Base-by-base conservation (phyloP, 2,888 invertebrate genomes). In the Tholera decimalis region DNA sequence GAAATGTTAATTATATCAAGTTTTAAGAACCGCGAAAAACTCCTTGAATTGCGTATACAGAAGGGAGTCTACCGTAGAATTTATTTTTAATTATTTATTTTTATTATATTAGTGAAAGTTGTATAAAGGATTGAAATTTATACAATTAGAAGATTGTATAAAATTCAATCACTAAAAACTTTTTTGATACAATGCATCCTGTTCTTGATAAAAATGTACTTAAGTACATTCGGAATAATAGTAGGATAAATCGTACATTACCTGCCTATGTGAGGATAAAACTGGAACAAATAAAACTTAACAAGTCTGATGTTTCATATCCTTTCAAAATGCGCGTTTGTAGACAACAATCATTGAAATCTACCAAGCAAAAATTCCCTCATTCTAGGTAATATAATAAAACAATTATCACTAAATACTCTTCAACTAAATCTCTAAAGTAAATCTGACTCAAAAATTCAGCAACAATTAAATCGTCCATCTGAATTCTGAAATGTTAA, bases 1-100 rank as follows among this genome's bases (percentile, higher is more conserved):
- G 78, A 87, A 88, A 89, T 89, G 89, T 88, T 90, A 89, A 91
- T 91, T 89, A 86, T 84, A 84, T 79, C 64, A 82, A 79, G 72
- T 79, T 76, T 73, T 82, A 81, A 83, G 82, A 75, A 79, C 82
- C 74, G 65, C 69, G 76, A 75, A 81, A 79, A 77, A 80, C 70
- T 68, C 59, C 55, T 44, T 26, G 54, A 77, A 53, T 66, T 60
- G 47, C 41, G 49, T 28, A 53, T 50, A 53, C 44, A 49, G 44
- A 46, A 28, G 28, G 33, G 24, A 54, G 33, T 47, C 33, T 44
- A 15, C 30, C 8, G 6, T 7, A 3, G 33, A 22, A 50, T 20
- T 35, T 39, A 47, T 47, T 35, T 44, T 15, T 41, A 13, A 9
- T 33, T 26, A 18, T 41, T 35, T 46, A n/a, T n/a, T 22, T 44